phyloP scores from a whole-genome alignment of 1,140 invertebrate species.

The Cotesia chilonis region DNA sequence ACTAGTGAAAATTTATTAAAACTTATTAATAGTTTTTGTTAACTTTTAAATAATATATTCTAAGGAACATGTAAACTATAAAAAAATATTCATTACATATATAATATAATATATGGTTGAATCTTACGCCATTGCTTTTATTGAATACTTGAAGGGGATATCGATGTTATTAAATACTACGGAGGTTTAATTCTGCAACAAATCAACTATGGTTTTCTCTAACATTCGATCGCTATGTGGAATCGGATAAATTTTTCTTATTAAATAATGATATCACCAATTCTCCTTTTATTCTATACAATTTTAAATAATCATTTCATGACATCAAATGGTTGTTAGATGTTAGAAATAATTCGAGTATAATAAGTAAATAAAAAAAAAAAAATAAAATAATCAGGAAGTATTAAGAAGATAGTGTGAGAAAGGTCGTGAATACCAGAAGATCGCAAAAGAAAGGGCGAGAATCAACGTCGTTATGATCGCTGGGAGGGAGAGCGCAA shows the following conservation, averaged over 20 bases:
- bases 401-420: slow-evolving; percentile 15
- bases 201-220: slow-evolving; percentile 18
- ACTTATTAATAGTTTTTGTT: not conserved
- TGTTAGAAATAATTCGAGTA: not conserved
- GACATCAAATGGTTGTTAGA: too few species aligned
- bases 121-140: slow-evolving; percentile 24
- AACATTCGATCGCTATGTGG: slow-evolving; percentile 7
- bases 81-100: not conserved
- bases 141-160: slow-evolving; percentile 13
- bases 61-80: too few species aligned
- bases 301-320: not conserved
- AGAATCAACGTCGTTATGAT: slow-evolving; percentile 33
- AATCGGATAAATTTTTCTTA: not conserved
- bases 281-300: not conserved
- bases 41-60: not conserved
- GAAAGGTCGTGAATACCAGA: slow-evolving; percentile 23
- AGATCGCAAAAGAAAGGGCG: slow-evolving; percentile 28
- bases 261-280: not conserved
- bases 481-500: slow-evolving; percentile 37
- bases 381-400: not conserved
- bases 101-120: slow-evolving; percentile 1
- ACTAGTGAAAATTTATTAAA: not conserved
- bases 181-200: slow-evolving; percentile 2
- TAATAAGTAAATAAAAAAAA: not conserved
- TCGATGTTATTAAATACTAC: slow-evolving; percentile 1